phyloP scores from a whole-genome alignment of 2,113 vertebrate species.

The Tylochromis polylepis region DNA sequence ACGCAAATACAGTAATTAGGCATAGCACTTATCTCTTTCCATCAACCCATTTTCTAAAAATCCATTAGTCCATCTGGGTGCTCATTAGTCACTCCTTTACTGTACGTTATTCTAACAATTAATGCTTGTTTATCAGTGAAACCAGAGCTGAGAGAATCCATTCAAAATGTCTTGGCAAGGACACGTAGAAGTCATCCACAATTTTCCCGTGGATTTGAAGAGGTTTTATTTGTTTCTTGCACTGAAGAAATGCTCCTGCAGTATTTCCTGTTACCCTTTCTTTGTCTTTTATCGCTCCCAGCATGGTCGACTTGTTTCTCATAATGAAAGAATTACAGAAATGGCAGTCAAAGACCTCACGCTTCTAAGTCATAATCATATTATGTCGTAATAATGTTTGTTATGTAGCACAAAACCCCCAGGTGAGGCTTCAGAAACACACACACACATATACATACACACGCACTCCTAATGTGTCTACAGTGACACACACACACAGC shows the following conservation, averaged over 20 bases:
- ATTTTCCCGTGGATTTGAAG: not conserved
- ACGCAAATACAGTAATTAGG: not conserved
- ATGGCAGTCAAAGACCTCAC: not conserved
- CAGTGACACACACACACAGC: not conserved
- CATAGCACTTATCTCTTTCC: not conserved
- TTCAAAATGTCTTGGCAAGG: slow-evolving; percentile 25
- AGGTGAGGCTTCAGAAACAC: not conserved
- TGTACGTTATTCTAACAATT: not conserved
- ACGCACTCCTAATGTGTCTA: not conserved
- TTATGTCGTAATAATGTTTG: slow-evolving; percentile 46
- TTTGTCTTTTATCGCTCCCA: slow-evolving; percentile 20
- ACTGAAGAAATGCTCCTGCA: not conserved
- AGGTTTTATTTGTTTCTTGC: slow-evolving; percentile 5
- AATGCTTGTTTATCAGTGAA: slow-evolving; percentile 20
- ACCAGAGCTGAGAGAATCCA: slow-evolving; percentile 4
- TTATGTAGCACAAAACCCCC: slow-evolving; percentile 31
- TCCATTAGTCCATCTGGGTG: not conserved
- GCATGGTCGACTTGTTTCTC: slow-evolving; percentile 9
- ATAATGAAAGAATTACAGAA: slow-evolving; percentile 39
- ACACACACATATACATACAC: not conserved
- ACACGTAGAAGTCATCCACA: not conserved
- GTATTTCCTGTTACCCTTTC: not conserved
- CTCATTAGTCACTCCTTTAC: not conserved
- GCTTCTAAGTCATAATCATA: slow-evolving; percentile 17
- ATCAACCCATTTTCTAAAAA: not conserved